phyloP scores from a whole-genome alignment of 2,888 invertebrate genomes.

The Tenthredo notha region DNA sequence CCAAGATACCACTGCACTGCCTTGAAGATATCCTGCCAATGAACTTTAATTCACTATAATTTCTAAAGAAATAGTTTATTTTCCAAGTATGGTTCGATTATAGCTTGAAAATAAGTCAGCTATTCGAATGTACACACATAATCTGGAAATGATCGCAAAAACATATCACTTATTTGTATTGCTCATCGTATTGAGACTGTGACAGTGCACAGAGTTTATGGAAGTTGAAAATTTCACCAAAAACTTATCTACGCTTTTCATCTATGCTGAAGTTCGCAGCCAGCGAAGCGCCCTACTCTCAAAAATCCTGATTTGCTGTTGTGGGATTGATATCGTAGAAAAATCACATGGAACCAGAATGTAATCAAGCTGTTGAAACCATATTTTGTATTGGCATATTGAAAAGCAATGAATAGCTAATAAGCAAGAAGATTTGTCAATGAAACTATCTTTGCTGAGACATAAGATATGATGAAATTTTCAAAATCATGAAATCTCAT shows the following conservation, averaged over 20 bases:
- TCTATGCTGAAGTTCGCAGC: background rate
- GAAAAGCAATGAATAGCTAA: background rate
- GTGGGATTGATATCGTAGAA: background rate
- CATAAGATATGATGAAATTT: background rate
- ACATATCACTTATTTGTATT: background rate
- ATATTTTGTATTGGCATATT: background rate
- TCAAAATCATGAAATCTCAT: background rate
- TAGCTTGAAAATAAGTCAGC: background rate
- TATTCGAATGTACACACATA: background rate
- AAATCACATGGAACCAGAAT: background rate
- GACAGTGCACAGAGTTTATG: background rate
- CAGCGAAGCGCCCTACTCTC: background rate
- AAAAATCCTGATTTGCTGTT: background rate
- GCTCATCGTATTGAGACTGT: background rate
- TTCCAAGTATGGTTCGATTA: background rate
- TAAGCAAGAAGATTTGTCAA: background rate
- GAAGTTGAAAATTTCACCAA: constrained; percentile 22
- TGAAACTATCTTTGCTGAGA: background rate
- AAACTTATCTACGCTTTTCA: background rate
- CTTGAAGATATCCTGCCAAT: background rate
- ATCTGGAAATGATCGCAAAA: background rate
- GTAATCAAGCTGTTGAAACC: constrained; percentile 10
- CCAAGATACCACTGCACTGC: background rate
- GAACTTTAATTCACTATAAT: background rate
- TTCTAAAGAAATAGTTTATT: background rate